These are phyloP conservation scores for Poeciliopsis gracilis DNA, from an alignment of 2,797 vertebrate species.

Conservation along the genomic window DNA sequence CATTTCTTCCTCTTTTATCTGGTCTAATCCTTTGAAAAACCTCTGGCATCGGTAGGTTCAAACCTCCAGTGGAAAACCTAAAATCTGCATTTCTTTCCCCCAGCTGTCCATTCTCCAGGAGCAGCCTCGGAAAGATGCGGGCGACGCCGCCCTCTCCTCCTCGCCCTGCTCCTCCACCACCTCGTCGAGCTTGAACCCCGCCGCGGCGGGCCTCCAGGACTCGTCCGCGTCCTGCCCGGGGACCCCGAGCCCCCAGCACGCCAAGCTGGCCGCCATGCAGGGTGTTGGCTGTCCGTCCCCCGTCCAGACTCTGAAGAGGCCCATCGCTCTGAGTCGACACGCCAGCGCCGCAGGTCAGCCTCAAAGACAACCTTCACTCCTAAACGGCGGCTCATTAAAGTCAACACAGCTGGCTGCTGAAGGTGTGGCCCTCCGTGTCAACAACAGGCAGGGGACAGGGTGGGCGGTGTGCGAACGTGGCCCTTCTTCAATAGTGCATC, in stretches of 20 bases:
- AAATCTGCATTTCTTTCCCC: neutral
- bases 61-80: neutral
- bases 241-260: conserved; percentile 65
- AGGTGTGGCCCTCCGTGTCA: neutral
- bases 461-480: neutral
- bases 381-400: neutral
- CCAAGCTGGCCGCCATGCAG: conserved; percentile 69
- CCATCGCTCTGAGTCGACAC: conserved; percentile 91
- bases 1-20: neutral
- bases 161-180: conserved; percentile 34
- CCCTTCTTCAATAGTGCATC: neutral
- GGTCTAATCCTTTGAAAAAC: neutral
- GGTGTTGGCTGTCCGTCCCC: conserved; percentile 75
- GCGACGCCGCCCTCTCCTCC: conserved; percentile 66
- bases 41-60: neutral
- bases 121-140: conserved; percentile 85
- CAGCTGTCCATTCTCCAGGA: conserved; percentile 87
- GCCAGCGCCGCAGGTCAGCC: conserved; percentile 86
- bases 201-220: conserved; percentile 52
- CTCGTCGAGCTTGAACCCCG: conserved; percentile 47
- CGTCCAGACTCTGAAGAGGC: conserved; percentile 86
- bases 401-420: neutral
- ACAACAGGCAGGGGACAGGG: neutral
- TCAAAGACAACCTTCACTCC: neutral
- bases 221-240: conserved; percentile 59